phyloP scores from a whole-genome alignment of 1,140 invertebrate genomes.

The Drosophila watanabei region DNA sequence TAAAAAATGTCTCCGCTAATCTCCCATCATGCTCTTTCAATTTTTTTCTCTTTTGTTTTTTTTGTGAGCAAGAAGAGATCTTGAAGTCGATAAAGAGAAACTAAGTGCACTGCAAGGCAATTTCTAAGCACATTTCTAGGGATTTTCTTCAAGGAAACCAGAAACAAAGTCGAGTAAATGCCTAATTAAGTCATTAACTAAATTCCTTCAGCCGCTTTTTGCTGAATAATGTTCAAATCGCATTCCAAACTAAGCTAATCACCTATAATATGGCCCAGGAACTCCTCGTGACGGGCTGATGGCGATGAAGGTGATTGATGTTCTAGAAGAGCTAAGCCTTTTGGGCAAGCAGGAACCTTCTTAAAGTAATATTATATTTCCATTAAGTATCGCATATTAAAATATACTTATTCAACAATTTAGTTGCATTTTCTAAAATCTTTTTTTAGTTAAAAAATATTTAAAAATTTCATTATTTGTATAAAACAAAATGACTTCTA shows the following conservation, averaged over 20 bases:
- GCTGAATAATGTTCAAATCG: slow-evolving; percentile 58
- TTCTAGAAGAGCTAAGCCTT: background rate
- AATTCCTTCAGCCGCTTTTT: slow-evolving; percentile 51
- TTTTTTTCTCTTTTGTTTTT: slow-evolving; percentile 30
- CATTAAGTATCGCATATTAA: background rate
- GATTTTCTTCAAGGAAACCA: background rate
- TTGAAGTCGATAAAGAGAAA: slow-evolving; percentile 29
- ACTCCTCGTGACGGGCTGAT: slow-evolving; percentile 23
- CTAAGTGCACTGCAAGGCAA: slow-evolving; percentile 18
- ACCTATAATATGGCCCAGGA: slow-evolving; percentile 30
- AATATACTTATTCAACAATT: background rate
- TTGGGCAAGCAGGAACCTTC: background rate
- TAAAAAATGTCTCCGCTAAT: slow-evolving; percentile 39
- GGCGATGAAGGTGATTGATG: slow-evolving; percentile 59
- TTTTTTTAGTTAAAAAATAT: background rate
- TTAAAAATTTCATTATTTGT: too few relatives aligned
- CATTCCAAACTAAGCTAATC: slow-evolving; percentile 40
- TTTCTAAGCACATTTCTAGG: background rate
- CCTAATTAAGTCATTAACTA: slow-evolving; percentile 73
- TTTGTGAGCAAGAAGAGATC: slow-evolving; percentile 11
- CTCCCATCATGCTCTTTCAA: slow-evolving; percentile 8
- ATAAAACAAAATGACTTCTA: background rate
- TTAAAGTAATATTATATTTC: background rate
- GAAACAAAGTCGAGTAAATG: slow-evolving; percentile 30
- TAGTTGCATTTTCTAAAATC: too few relatives aligned